Base-by-base conservation (phyloP, 2,888 invertebrate genomes). In the Nomada flava region DNA sequence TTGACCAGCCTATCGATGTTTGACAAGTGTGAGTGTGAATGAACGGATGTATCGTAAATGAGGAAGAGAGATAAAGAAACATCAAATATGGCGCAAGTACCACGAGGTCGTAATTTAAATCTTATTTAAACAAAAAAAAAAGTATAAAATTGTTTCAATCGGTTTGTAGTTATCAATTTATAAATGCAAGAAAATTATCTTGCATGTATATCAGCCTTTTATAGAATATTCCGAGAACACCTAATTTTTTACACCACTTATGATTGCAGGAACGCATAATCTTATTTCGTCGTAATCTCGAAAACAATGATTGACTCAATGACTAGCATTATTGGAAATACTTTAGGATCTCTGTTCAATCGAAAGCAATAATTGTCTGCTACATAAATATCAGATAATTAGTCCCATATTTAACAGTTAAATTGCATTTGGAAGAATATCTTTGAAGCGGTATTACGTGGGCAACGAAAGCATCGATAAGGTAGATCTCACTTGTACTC, bases 51-150 rank as follows among this genome's bases (percentile, higher is more conserved):
- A 15, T 26, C 10, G 29, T 2, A 15, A 59, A 23, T n/a, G 29
- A 42, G 50, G 71, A 55, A 50, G 50, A 47, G 15, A 36, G 36
- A 10, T 23, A 4, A 15, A 11, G 55, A 23, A 53, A 42, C 57
- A 65, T 65, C 55, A 63, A 52, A 36, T 55, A 23, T 23, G 10
- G 55, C 15, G 47, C 36, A 44, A 4, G 7, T 18, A 26, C 10
- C 44, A 64, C 44, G 79, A 78, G 78, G 68, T 64, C 63, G 68
- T 64, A 73, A 59, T 26, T 57, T 10, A n/a, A 52, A 20, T 36
- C 44, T 60, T 7, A 65, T 18, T 73, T 44, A 36, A 7, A 36
- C 5, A 7, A 36, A 36, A 36, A 36, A 36, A 36, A 7, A 29
- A 29, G 29, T 29, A 29, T 29, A 29, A 29, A 29, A 29, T 29